A percentile compares a stretch with the other conserved stretches of the same genome.
Conservation (phyloP, 2,888 invertebrate species). For the Hydraecia micacea region DNA sequence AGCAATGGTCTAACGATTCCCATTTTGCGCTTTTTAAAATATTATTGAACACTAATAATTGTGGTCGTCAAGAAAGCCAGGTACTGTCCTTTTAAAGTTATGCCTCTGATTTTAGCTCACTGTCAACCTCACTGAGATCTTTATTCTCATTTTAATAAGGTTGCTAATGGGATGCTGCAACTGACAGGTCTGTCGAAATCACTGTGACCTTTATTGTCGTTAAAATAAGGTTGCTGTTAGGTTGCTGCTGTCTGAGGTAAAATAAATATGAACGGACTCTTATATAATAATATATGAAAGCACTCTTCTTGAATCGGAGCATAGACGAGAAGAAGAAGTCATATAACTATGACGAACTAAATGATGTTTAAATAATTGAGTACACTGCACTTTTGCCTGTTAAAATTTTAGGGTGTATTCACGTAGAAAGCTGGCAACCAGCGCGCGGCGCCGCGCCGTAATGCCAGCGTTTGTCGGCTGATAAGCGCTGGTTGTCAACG, state of each 20-base stretch:
- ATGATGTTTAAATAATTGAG: not conserved
- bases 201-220: not conserved
- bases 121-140: not conserved
- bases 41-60: no score
- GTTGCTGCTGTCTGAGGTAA: not conserved
- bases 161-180: not conserved
- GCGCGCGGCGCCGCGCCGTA: no score
- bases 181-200: not conserved
- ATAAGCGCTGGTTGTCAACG: no score
- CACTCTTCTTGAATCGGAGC: not conserved
- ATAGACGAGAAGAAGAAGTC: not conserved
- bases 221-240: not conserved
- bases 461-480: no score
- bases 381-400: not conserved
- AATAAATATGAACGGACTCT: not conserved
- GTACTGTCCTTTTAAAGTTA: not conserved
- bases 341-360: not conserved
- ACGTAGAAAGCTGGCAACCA: no score
- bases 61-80: no score
- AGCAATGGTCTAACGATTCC: no score
- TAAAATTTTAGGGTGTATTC: no score
- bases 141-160: not conserved
- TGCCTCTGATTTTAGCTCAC: not conserved
- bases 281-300: no score
- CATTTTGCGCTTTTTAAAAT: no score